Conservation (phyloP, 2,113 vertebrate species). For the Phyllopteryx taeniolatus region DNA sequence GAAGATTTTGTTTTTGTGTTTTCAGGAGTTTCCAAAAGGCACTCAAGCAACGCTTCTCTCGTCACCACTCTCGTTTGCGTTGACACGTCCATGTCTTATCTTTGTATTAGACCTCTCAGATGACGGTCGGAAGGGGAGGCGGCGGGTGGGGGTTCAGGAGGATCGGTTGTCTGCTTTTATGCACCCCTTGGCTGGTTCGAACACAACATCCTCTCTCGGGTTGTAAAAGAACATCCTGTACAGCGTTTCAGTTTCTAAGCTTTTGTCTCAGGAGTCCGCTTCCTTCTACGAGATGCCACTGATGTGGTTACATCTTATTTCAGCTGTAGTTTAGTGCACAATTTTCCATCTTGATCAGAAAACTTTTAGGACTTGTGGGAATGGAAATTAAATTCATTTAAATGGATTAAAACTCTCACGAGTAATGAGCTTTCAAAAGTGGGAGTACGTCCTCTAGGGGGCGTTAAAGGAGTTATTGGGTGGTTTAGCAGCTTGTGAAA, state of each 20-base stretch:
- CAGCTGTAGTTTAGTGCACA: not conserved
- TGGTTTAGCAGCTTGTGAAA: too few species aligned
- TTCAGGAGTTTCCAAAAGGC: too few species aligned
- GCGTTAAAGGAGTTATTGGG: too few species aligned
- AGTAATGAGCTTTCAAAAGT: too few species aligned
- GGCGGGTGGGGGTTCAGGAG: too few species aligned
- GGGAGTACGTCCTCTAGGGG: too few species aligned
- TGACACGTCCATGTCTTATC: not conserved
- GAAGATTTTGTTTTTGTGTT: too few species aligned
- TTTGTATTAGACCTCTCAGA: not conserved
- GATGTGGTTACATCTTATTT: not conserved
- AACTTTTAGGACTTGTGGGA: not conserved
- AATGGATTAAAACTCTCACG: too few species aligned
- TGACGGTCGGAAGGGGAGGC: not conserved
- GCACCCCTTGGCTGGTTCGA: constrained; percentile 4
- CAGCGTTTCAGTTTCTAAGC: not conserved
- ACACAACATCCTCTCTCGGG: constrained; percentile 23
- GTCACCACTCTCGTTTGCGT: not conserved
- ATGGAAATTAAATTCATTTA: not conserved
- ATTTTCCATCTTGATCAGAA: not conserved
- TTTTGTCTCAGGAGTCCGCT: not conserved
- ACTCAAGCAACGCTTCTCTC: too few species aligned
- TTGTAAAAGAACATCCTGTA: constrained; percentile 21
- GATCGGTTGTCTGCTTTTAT: not conserved
- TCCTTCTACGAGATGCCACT: not conserved